Base-by-base conservation (phyloP, 30 jellyfish, hydroid and myxozoan genomes). In the Chironex yamaguchii region DNA sequence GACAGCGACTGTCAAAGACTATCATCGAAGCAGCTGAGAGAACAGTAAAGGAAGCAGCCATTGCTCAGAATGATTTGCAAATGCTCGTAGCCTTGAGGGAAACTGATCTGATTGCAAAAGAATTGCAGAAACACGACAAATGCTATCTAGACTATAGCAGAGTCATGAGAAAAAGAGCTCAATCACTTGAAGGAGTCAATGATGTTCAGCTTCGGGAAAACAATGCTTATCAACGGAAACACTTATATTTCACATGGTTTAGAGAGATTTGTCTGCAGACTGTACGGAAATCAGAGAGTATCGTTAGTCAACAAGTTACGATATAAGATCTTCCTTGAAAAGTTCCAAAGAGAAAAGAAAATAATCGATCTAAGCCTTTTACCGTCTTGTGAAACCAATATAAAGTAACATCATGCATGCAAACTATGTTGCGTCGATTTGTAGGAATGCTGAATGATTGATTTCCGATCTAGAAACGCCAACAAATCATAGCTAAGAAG, bases 181-280 rank as follows among this genome's bases (percentile, higher is more conserved):
- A 67, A 30, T 34, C 49, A 32, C 62, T 29, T 0, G 67, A 26
- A n/a, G 50, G 32, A 26, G 33, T 1, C 21, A 31, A 36, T 2
- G 77, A 26, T 23, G 63, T 48, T 20, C 36, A 0, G 36, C 22
- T 13, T 24, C 65, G 91, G 27, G 50, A 62, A 66, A 81, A 73
- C 91, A 81, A 36, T 81, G 91, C 91, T n/a, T 81, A 35, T 81
- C 91, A 9, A 81, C 67, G 84, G 91, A 81, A 23, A 81, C 84
- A 30, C 84, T 81, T 24, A 36, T 63, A 6, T 22, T 9, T n/a
- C n/a, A n/a, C n/a, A n/a, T n/a, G n/a, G n/a, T n/a, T n/a, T n/a
- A n/a, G n/a, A n/a, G n/a, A n/a, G n/a, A n/a, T n/a, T n/a, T n/a
- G n/a, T n/a, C n/a, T n/a, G n/a, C n/a, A n/a, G n/a, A n/a, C n/a